Conservation (phyloP, 1,140 invertebrate genomes). For the Dendrolimus kikuchii region DNA sequence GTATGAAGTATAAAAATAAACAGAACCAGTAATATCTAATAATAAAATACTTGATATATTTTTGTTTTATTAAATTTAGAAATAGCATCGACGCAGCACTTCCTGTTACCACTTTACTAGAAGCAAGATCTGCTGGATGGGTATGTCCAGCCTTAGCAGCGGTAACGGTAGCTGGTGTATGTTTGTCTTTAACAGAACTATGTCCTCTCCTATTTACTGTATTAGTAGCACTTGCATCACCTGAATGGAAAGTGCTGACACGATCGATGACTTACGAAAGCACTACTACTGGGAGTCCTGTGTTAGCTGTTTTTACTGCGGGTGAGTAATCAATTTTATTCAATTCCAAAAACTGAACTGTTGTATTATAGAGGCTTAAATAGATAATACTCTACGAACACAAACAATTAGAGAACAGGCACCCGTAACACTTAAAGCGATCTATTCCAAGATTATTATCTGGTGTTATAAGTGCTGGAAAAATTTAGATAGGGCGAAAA, state of each 20-base stretch:
- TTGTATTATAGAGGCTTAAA: too few species aligned
- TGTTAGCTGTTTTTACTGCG: constrained; percentile 77
- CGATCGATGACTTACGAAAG: constrained; percentile 77
- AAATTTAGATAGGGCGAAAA: too few species aligned
- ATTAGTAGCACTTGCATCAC: constrained; percentile 74
- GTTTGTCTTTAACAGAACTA: constrained; percentile 75
- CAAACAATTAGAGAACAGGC: too few species aligned
- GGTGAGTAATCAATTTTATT: constrained; percentile 41
- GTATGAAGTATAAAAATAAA: neutral
- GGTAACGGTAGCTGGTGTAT: constrained; percentile 74
- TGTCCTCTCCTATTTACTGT: constrained; percentile 74
- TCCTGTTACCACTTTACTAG: constrained; percentile 75
- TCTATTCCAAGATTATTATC: too few species aligned
- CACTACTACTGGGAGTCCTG: constrained; percentile 76
- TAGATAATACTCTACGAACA: too few species aligned
- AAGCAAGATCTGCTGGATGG: constrained; percentile 75
- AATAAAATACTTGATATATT: too few species aligned
- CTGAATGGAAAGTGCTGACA: constrained; percentile 77
- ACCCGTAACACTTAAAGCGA: too few species aligned
- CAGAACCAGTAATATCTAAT: too few species aligned
- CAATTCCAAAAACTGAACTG: too few species aligned
- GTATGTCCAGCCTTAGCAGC: constrained; percentile 75
- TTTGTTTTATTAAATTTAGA: constrained; percentile 17
- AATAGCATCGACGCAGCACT: constrained; percentile 71
- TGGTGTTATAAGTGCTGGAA: too few species aligned